phyloP scores from a whole-genome alignment of 2,888 invertebrate species.

The Athalia circularis region DNA sequence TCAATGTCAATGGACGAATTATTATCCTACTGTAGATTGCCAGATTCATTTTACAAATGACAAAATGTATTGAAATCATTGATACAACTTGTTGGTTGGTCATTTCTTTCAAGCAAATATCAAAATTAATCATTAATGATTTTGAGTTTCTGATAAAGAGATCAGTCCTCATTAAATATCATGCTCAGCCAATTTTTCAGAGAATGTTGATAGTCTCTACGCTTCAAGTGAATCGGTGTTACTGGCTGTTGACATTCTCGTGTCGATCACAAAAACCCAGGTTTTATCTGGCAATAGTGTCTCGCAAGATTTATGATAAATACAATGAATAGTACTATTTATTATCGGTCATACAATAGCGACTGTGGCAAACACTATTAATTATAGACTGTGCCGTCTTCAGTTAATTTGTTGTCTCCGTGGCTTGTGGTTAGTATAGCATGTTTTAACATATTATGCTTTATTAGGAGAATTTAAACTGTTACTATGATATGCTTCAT shows the following conservation, averaged over 20 bases:
- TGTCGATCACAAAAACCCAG: slow-evolving; percentile 9
- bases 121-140: not conserved
- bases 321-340: slow-evolving; percentile 7
- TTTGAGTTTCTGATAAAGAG: not conserved
- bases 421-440: slow-evolving; percentile 43
- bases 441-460: slow-evolving; percentile 41
- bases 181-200: not conserved
- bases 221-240: not conserved
- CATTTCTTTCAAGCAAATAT: not conserved
- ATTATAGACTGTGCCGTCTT: slow-evolving; percentile 14
- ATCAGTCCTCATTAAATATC: not conserved
- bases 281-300: slow-evolving; percentile 1
- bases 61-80: slow-evolving; percentile 2
- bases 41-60: not conserved
- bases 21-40: not conserved
- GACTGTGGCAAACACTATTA: slow-evolving; percentile 13
- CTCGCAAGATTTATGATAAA: slow-evolving; percentile 14
- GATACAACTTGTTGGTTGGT: not conserved
- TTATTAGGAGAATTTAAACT: slow-evolving; percentile 9
- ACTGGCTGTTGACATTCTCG: not conserved
- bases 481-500: slow-evolving; percentile 19
- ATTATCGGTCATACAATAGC: slow-evolving; percentile 15
- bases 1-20: not conserved
- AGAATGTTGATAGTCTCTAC: not conserved
- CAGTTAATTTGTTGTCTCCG: slow-evolving; percentile 27